A percentile compares a stretch with the other conserved stretches of the same genome.
phyloP scores from a whole-genome alignment of 2,797 vertebrate genomes.

The Gila robusta region DNA sequence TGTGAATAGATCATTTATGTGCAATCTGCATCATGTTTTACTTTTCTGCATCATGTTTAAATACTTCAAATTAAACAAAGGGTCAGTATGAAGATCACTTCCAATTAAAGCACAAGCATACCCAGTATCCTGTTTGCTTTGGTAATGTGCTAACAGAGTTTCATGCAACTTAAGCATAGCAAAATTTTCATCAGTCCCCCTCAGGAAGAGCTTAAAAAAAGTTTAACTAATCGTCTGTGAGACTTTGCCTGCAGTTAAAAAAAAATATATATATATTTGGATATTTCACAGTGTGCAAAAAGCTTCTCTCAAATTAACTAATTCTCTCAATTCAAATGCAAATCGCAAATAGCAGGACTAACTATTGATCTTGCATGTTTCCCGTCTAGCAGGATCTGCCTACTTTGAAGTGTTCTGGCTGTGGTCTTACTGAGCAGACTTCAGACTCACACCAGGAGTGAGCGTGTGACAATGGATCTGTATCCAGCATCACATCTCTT shows the following conservation, averaged over 20 bases:
- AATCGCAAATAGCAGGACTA: neutral
- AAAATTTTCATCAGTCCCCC: neutral
- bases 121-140: neutral
- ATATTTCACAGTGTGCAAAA: neutral
- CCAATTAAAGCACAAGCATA: neutral
- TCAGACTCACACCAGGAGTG: neutral
- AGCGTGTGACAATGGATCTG: neutral
- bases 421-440: neutral
- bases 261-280: neutral
- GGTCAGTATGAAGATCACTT: neutral
- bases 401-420: neutral
- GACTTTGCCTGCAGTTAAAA: neutral
- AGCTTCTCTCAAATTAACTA: neutral
- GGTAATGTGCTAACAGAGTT: neutral
- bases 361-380: neutral
- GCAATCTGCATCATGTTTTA: neutral
- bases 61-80: constrained; percentile 2
- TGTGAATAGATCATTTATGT: neutral
- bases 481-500: constrained; percentile 10
- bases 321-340: no score
- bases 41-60: neutral
- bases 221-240: neutral
- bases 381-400: neutral
- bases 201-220: neutral
- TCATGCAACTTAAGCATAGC: neutral